Percentiles rank a stretch among this genome's conserved stretches.
Conservation (phyloP, 2,797 vertebrate genomes). For the Lithobates pipiens region DNA sequence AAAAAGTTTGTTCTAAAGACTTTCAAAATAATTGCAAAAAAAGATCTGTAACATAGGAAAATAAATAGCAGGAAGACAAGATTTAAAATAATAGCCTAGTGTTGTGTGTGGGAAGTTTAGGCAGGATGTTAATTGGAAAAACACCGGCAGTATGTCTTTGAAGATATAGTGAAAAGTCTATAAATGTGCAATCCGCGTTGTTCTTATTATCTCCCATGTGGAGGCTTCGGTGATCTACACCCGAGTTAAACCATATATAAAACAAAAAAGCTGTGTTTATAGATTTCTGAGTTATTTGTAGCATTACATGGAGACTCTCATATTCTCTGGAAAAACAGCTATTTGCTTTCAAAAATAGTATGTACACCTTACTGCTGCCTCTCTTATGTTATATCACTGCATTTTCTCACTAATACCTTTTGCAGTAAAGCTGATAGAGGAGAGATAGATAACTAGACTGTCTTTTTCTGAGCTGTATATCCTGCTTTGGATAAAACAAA, state of each 20-base stretch:
- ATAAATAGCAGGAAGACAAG: background rate
- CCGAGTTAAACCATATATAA: constrained; percentile 40
- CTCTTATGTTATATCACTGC: constrained; percentile 46
- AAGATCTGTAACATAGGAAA: background rate
- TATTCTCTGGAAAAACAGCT: constrained; percentile 34
- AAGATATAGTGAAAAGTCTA: constrained; percentile 24
- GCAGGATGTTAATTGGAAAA: constrained; percentile 22
- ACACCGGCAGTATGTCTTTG: background rate
- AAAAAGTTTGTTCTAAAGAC: background rate
- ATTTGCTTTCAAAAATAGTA: constrained; percentile 26
- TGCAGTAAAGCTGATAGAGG: constrained; percentile 38
- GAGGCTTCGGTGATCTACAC: constrained; percentile 35
- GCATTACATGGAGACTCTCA: constrained; percentile 8
- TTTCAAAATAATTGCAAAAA: background rate
- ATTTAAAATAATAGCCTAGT: background rate
- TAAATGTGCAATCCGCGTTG: constrained; percentile 1
- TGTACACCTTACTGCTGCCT: constrained; percentile 13
- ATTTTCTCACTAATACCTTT: constrained; percentile 43
- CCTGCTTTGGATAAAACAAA: constrained; percentile 22
- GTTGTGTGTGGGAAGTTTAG: constrained; percentile 11
- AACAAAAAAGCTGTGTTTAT: constrained; percentile 32
- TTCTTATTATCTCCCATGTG: constrained; percentile 22
- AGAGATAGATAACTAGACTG: constrained; percentile 33
- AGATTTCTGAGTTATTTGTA: constrained; percentile 51
- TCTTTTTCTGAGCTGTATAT: constrained; percentile 6